phyloP scores from a whole-genome alignment of 2,888 invertebrate species.

The Microplitis manilae region DNA sequence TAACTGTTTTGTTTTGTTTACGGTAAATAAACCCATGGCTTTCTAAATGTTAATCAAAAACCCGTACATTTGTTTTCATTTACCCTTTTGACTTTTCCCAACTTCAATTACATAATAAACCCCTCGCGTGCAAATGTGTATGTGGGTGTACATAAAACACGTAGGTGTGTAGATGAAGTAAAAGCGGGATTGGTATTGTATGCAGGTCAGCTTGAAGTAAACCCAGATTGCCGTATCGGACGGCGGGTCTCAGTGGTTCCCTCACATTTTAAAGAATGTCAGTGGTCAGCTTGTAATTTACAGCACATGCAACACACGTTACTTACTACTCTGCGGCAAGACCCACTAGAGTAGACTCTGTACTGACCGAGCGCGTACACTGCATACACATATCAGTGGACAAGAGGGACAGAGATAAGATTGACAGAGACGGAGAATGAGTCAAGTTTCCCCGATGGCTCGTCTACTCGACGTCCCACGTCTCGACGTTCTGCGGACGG shows the following conservation, averaged over 20 bases:
- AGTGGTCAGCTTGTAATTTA: slow-evolving; percentile 41
- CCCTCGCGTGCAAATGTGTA: neutral
- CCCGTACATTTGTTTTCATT: neutral
- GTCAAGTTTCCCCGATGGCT: slow-evolving; percentile 40
- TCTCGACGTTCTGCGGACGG: slow-evolving; percentile 41
- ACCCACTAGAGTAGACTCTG: neutral
- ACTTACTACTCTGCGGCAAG: slow-evolving; percentile 29
- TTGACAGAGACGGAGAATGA: slow-evolving; percentile 41
- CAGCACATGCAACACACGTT: slow-evolving; percentile 42
- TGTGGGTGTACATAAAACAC: neutral
- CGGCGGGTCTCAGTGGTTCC: slow-evolving; percentile 5
- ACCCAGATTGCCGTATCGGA: slow-evolving; percentile 26
- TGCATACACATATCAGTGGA: slow-evolving; percentile 14
- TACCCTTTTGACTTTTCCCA: neutral
- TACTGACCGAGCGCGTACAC: slow-evolving; percentile 14
- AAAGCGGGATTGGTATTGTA: neutral
- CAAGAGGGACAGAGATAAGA: slow-evolving; percentile 20
- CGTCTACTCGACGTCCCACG: slow-evolving; percentile 38
- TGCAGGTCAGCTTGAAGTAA: slow-evolving; percentile 30
- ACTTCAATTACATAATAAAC: neutral
- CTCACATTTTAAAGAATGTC: slow-evolving; percentile 26
- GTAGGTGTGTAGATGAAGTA: neutral
- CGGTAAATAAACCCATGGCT: neutral
- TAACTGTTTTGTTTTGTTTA: too few relatives aligned
- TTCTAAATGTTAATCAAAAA: neutral